A percentile compares a stretch with the other conserved stretches of the same genome.
phyloP scores from a whole-genome alignment of 2,113 vertebrate species.

The Drymodes brunneopygia region DNA sequence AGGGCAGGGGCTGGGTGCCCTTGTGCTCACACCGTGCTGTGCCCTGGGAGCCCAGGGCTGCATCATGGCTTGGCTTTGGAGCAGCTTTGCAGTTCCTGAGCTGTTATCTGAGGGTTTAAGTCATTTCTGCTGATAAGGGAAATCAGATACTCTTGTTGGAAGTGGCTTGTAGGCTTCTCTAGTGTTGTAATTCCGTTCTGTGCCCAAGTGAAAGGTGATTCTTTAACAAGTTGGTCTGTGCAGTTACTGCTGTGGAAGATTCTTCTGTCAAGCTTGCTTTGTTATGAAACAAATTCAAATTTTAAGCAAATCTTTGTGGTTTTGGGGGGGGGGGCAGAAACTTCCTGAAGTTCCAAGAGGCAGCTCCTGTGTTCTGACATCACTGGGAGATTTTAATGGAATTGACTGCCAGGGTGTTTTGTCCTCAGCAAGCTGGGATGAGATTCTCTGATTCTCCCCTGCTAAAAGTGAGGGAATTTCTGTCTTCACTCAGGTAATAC shows the following conservation, averaged over 20 bases:
- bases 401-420: background rate
- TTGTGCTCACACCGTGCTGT: rapidly evolving
- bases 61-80: background rate
- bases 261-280: background rate
- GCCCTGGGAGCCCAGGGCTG: background rate
- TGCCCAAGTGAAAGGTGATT: background rate
- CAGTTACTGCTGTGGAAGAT: background rate
- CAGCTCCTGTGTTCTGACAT: background rate
- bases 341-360: background rate
- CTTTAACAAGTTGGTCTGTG: background rate
- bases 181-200: background rate
- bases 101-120: background rate
- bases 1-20: rapidly evolving
- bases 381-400: background rate
- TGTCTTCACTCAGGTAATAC: background rate
- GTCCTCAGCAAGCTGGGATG: background rate
- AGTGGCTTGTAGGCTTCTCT: background rate
- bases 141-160: background rate
- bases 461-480: background rate
- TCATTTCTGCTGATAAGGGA: background rate
- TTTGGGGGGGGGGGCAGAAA: background rate
- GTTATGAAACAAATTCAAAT: background rate
- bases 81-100: background rate
- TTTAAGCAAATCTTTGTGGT: background rate
- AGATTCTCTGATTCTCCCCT: background rate